Conservation (phyloP, 2,888 invertebrate genomes). For the Platynereis dumerilii region DNA sequence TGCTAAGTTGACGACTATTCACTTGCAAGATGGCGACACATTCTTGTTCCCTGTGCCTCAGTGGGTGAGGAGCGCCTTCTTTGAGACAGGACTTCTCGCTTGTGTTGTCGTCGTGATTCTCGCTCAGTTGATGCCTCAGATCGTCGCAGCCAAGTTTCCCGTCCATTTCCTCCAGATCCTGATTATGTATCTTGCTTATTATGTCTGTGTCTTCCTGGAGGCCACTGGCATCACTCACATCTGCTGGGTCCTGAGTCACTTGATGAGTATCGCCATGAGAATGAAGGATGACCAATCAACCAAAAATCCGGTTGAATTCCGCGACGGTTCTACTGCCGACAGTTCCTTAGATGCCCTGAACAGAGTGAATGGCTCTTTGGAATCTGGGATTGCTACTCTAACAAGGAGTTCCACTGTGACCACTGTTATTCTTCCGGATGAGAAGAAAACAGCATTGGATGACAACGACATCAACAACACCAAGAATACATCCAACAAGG, state of each 20-base stretch:
- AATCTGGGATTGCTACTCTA: background rate
- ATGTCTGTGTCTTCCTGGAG: conserved; percentile 31
- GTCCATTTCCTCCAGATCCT: conserved; percentile 35
- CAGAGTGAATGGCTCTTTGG: background rate
- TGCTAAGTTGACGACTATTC: conserved; percentile 33
- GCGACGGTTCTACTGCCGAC: background rate
- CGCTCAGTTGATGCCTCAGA: conserved; percentile 37
- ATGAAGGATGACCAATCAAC: conserved; percentile 29
- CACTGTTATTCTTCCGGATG: background rate
- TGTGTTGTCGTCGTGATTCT: conserved; percentile 33
- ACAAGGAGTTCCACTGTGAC: conserved; percentile 1
- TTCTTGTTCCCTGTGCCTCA: conserved; percentile 32
- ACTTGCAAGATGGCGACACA: conserved; percentile 17
- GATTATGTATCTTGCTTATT: conserved; percentile 33
- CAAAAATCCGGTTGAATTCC: conserved; percentile 13
- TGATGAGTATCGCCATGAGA: conserved; percentile 10
- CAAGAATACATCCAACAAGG: background rate
- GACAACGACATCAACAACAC: background rate
- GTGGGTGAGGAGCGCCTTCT: conserved; percentile 26
- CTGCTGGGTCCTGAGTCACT: conserved; percentile 27
- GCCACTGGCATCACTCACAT: conserved; percentile 31
- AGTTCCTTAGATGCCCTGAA: background rate
- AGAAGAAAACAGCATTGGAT: background rate
- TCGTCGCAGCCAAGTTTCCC: conserved; percentile 33
- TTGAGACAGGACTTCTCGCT: conserved; percentile 30